phyloP scores from a whole-genome alignment of 2,113 vertebrate genomes.

The Taurulus bubalis region DNA sequence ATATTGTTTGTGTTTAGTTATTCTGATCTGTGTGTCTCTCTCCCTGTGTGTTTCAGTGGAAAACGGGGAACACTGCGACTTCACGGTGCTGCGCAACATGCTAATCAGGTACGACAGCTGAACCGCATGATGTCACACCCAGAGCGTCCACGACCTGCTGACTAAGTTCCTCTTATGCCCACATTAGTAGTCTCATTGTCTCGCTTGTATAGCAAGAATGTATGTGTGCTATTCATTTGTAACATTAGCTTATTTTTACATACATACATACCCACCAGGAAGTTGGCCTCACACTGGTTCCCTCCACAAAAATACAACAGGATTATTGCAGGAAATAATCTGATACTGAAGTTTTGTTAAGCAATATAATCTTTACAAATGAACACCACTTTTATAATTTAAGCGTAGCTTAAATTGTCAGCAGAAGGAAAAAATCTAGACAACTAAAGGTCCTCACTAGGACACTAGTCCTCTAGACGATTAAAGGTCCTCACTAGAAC shows the following conservation, averaged over 20 bases:
- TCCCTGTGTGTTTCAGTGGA: constrained; percentile 82
- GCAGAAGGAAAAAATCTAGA: too few species aligned
- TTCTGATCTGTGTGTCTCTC: constrained; percentile 9
- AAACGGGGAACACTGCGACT: constrained; percentile 88
- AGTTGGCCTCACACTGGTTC: too few species aligned
- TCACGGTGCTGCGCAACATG: constrained; percentile 87
- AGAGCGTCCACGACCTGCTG: neutral
- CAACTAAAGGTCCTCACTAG: too few species aligned
- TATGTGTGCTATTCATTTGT: neutral
- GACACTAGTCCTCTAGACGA: too few species aligned
- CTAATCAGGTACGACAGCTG: constrained; percentile 83
- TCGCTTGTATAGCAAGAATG: neutral
- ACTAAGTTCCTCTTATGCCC: neutral
- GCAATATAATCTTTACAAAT: neutral
- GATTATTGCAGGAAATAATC: too few species aligned
- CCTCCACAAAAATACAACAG: too few species aligned
- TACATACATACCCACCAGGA: too few species aligned
- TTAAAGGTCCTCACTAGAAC: too few species aligned
- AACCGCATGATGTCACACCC: neutral
- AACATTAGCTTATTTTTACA: neutral
- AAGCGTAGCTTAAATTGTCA: too few species aligned
- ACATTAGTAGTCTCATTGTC: neutral
- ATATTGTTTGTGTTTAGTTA: neutral
- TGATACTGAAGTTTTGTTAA: too few species aligned
- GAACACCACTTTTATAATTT: neutral